Evolutionary conservation across 2,113 vertebrate species (phyloP).

Genomic region (Mormyrus lacerda): DNA sequence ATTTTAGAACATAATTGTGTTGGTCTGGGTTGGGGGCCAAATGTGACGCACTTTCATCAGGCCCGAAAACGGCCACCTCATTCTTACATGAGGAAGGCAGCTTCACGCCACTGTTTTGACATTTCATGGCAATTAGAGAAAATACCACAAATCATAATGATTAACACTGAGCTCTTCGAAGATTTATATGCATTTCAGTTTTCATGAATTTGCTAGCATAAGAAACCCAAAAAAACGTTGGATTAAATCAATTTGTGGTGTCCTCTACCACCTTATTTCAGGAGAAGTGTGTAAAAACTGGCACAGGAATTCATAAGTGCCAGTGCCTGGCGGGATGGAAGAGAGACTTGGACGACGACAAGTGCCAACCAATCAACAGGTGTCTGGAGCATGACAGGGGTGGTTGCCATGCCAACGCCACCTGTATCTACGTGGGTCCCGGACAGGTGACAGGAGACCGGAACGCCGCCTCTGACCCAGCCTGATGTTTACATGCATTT

Average conservation of each 20-base stretch:
- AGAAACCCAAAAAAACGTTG: neutral
- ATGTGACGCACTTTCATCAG: neutral
- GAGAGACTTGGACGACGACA: slow-evolving; percentile 56
- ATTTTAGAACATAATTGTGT: neutral
- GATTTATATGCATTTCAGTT: neutral
- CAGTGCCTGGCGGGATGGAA: slow-evolving; percentile 78
- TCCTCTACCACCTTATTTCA: slow-evolving; percentile 37
- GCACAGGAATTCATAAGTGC: slow-evolving; percentile 55
- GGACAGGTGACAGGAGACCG: slow-evolving; percentile 67
- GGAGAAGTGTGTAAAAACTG: slow-evolving; percentile 73
- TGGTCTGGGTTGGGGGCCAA: neutral
- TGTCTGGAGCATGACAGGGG: slow-evolving; percentile 58
- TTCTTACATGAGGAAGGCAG: neutral
- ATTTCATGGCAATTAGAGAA: neutral
- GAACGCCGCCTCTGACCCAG: neutral
- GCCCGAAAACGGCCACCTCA: neutral
- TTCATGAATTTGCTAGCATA: neutral
- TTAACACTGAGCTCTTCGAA: neutral
- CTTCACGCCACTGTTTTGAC: neutral
- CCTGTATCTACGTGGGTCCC: slow-evolving; percentile 76
- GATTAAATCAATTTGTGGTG: neutral
- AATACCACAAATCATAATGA: neutral
- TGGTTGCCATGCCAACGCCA: slow-evolving; percentile 72
- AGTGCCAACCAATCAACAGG: slow-evolving; percentile 79
- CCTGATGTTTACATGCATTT: neutral